Base-by-base conservation (phyloP, 2,113 vertebrate genomes). In the Actenoides hombroni region DNA sequence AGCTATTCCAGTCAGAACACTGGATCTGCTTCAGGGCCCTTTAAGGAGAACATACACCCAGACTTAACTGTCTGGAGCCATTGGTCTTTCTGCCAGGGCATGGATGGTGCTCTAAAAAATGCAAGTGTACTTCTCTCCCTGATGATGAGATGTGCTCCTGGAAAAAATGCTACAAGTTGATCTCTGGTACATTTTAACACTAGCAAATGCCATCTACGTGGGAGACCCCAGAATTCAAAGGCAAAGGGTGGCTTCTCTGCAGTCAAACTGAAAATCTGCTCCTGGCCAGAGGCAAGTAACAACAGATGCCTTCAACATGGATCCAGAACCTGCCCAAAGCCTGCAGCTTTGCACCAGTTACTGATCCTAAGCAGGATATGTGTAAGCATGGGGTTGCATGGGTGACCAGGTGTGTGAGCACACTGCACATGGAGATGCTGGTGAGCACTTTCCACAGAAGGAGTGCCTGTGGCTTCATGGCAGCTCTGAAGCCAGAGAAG, bases 381-480 rank as follows among this genome's bases (percentile, higher is more conserved):
- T 9, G 39, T 16, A n/a, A n/a, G 19, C 15, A 8, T 9, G 71
- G 39, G 56, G 40, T 79, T 3, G 0, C 31, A 44, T 1, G 2
- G 46, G 40, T 8, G 3, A 5, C 6, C 46, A 67, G 40, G 18
- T 4, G 17, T 7, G 40, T 19, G 56, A 21, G n/a, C 56, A 53
- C 42, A 24, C 3, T 21, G 2, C 20, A 23, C 29, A 8, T 18
- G 25, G 21, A 48, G 48, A 13, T 54, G 48, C 33, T 53, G 14
- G 17, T 29, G 31, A 61, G 7, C 57, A 76, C 2, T 11, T 40
- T 13, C 59, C 0, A 2, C 25, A 20, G 40, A 49, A 2, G 7
- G 39, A 69, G 5, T 7, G 0, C 44, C 39, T 24, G 16, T 31
- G 44, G 20, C 8, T 37, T 63, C 3, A 2, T 0, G 3, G 59